Conservation (phyloP, 2,797 vertebrate species). For the Echiichthys vipera region DNA sequence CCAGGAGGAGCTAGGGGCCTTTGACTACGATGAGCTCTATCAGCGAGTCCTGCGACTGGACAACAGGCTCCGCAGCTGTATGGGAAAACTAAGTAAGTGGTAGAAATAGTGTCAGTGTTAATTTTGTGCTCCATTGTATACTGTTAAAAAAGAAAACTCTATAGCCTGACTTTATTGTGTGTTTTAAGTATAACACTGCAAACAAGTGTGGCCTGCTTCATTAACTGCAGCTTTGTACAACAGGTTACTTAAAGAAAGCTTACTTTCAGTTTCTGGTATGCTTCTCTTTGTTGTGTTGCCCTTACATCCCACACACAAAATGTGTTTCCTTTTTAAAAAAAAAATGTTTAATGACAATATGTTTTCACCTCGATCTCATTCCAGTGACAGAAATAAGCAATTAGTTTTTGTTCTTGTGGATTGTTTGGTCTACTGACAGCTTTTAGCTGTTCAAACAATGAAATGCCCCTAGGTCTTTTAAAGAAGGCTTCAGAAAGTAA, state of each 20-base stretch:
- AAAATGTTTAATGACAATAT: constrained; percentile 8
- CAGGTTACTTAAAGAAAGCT: neutral
- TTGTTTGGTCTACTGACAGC: constrained; percentile 1
- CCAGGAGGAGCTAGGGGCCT: constrained; percentile 96
- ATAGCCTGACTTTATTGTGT: neutral
- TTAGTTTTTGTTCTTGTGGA: constrained; percentile 2
- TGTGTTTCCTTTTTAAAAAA: constrained; percentile 5
- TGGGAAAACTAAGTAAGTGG: constrained; percentile 98
- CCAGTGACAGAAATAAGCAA: constrained; percentile 12
- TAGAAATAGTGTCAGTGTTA: too few relatives aligned
- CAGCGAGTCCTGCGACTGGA: constrained; percentile 94
- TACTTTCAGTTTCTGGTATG: neutral
- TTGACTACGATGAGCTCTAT: constrained; percentile 97
- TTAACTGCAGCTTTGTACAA: neutral
- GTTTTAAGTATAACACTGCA: neutral
- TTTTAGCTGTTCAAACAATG: constrained; percentile 19
- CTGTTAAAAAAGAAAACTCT: neutral
- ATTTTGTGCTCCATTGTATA: neutral
- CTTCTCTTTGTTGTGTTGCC: neutral
- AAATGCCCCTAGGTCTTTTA: constrained; percentile 2
- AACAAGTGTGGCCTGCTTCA: neutral
- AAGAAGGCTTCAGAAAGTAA: constrained; percentile 6
- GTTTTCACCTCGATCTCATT: neutral
- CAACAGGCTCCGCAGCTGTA: constrained; percentile 93
- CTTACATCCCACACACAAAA: constrained; percentile 6